phyloP scores from a whole-genome alignment of 2,797 vertebrate genomes.

The Xiphorhynchus erythropygius region DNA sequence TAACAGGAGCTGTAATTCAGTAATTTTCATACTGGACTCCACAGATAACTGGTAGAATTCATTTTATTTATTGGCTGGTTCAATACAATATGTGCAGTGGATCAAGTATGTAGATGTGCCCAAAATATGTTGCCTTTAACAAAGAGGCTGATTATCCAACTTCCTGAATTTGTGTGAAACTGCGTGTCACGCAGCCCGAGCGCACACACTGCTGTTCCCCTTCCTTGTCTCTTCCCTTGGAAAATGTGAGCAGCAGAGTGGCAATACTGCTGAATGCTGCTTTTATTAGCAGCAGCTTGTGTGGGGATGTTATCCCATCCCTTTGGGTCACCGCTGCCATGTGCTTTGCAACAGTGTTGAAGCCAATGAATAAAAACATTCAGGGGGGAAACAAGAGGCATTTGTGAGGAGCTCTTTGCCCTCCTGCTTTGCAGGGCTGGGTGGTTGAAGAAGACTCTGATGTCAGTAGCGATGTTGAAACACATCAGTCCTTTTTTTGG shows the following conservation, averaged over 20 bases:
- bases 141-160: conserved; percentile 6
- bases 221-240: not conserved
- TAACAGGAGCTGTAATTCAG: not conserved
- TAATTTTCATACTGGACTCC: not conserved
- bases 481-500: not conserved
- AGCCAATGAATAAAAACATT: conserved; percentile 58
- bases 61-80: not conserved
- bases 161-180: not conserved
- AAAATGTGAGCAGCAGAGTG: conserved; percentile 11
- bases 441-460: not conserved
- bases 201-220: not conserved
- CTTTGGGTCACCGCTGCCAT: conserved; percentile 40
- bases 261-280: conserved; percentile 15
- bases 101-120: not conserved
- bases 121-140: not conserved
- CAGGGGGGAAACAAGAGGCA: conserved; percentile 21
- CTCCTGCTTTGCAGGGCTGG: conserved; percentile 9
- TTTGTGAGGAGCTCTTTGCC: conserved; percentile 33
- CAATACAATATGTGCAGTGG: not conserved
- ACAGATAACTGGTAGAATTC: not conserved
- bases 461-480: not conserved
- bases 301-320: not conserved
- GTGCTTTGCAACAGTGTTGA: conserved; percentile 1
- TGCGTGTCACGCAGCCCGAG: not conserved
- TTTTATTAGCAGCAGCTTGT: conserved; percentile 26